Evolutionary conservation across 2,888 invertebrate species (phyloP), one percentile per base, ranked within the genome.

Genomic region (Eupeodes luniger): DNA sequence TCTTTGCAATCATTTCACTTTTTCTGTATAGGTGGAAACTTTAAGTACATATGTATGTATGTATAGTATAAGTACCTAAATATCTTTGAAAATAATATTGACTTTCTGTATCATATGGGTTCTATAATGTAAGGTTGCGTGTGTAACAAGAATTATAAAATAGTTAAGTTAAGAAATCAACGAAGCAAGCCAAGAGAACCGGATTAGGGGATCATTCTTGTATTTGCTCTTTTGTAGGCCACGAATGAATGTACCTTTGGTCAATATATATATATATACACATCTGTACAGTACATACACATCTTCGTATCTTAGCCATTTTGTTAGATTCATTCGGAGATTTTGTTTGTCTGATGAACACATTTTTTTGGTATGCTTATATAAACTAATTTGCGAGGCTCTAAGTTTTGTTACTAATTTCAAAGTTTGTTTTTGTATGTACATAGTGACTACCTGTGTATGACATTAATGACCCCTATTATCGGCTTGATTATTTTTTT

Each of bases 151-250:
- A 47, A 19, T 44, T 16, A 66, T 27, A 47, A 12, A 81, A 47
- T 0, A 27, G 12, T 12, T 75, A 62, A 70, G 44, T 69, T 55
- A 47, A 70, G 47, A 62, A 36, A 40, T 36, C 16, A 36, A 34
- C 70, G 5, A 27, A 55, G 11, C 62, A 70, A 64, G 77, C 70
- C 44, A 40, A 64, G 40, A 64, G 40, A 80, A 70, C 69, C 64
- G 64, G 70, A 70, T 80, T 64, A 75, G 40, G 4, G 62, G 62
- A 11, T 40, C 11, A 70, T 64, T 59, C 44, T 36, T 75, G 62
- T 40, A 40, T 40, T 40, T 57, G 67, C 57, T 16, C 40, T 16
- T 40, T 47, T 44, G 1, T n/a, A 59, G 59, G 34, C 9, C 34
- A 11, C 47, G 12, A 47, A 40, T 40, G 3, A 27, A 12, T 57